Conservation (phyloP, 2,888 invertebrate genomes). For the Bhutanitis thaidina region DNA sequence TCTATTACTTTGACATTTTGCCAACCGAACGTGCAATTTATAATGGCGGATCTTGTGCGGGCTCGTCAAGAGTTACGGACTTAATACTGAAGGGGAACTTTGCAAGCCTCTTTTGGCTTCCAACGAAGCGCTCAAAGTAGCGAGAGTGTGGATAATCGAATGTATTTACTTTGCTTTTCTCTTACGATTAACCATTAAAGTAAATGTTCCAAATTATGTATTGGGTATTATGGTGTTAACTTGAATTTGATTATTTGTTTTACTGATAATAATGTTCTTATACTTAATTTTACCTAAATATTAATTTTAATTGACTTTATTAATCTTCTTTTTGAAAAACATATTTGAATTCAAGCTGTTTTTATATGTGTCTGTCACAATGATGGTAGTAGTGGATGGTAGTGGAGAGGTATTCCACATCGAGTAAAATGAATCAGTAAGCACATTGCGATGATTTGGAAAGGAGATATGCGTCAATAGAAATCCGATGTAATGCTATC, state of each 20-base stretch:
- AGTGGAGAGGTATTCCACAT: too few species aligned
- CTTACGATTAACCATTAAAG: not conserved
- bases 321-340: too few species aligned
- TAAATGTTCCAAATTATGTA: too few species aligned
- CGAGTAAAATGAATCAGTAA: not conserved
- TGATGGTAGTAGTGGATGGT: too few species aligned
- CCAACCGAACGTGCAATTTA: constrained; percentile 34
- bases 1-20: constrained; percentile 54
- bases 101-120: constrained; percentile 9
- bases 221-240: too few species aligned
- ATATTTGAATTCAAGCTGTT: too few species aligned
- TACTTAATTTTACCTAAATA: too few species aligned
- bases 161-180: constrained; percentile 7
- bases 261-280: too few species aligned
- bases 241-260: too few species aligned
- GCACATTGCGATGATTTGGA: not conserved
- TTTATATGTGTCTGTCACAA: too few species aligned
- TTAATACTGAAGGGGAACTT: constrained; percentile 17
- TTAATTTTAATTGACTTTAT: too few species aligned
- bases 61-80: constrained; percentile 19
- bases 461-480: not conserved
- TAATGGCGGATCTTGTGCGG: constrained; percentile 18
- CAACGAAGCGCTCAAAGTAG: constrained; percentile 7
- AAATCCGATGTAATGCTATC: constrained; percentile 1
- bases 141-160: constrained; percentile 1